A percentile compares a stretch with the other conserved stretches of the same genome.
Evolutionary conservation across 2,888 invertebrate genomes (phyloP).

Genomic region (Sphaerophoria taeniata): DNA sequence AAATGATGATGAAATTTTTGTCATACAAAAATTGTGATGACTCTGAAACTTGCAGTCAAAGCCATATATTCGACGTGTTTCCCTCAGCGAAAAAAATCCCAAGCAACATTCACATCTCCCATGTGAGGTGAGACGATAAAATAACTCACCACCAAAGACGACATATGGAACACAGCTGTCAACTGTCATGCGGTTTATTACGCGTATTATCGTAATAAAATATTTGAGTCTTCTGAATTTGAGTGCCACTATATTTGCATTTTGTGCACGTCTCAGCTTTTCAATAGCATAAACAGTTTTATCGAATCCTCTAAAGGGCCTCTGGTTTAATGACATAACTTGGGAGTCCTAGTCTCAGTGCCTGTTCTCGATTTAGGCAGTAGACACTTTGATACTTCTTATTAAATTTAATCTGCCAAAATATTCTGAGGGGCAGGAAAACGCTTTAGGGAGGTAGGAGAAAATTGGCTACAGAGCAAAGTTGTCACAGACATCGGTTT

Average conservation of each 20-base stretch:
- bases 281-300: slow-evolving; percentile 62
- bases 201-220: slow-evolving; percentile 20
- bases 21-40: slow-evolving; percentile 10
- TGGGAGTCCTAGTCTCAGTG: neutral
- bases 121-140: no score
- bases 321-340: slow-evolving; percentile 34
- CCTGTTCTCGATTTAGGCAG: neutral
- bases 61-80: no score
- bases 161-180: neutral
- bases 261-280: slow-evolving; percentile 59
- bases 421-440: neutral
- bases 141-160: no score
- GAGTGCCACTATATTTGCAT: slow-evolving; percentile 38
- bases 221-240: slow-evolving; percentile 10
- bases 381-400: slow-evolving; percentile 34
- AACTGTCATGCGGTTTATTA: slow-evolving; percentile 28
- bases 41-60: neutral
- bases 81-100: slow-evolving; percentile 1
- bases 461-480: slow-evolving; percentile 22
- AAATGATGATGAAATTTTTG: slow-evolving; percentile 18
- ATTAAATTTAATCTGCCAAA: slow-evolving; percentile 34
- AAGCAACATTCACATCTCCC: neutral
- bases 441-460: neutral
- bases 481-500: slow-evolving; percentile 15
- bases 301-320: slow-evolving; percentile 44